Evolutionary conservation across 2,888 invertebrate species (phyloP), one percentile per base, ranked within the genome.

Genomic region (Disparrhopalites patrizii): DNA sequence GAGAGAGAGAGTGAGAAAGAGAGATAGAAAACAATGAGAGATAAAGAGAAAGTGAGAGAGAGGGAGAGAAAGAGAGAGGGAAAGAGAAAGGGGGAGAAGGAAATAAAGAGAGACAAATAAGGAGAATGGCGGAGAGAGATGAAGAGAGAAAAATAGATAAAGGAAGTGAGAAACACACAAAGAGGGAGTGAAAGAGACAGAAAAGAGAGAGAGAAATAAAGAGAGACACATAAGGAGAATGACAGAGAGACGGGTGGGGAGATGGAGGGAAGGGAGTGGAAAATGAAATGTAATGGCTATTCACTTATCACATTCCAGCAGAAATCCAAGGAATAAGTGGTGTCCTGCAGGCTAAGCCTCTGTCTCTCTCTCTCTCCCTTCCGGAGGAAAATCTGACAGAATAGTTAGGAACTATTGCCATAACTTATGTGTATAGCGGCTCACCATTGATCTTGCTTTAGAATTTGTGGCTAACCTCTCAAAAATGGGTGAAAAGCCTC

Each of bases 231-330:
- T 66, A n/a, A n/a, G n/a, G n/a, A n/a, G n/a, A n/a, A n/a, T n/a
- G n/a, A n/a, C n/a, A n/a, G n/a, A n/a, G n/a, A n/a, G n/a, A n/a
- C n/a, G n/a, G n/a, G n/a, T n/a, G n/a, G n/a, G n/a, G n/a, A n/a
- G n/a, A n/a, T n/a, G n/a, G n/a, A n/a, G n/a, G n/a, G n/a, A n/a
- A n/a, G n/a, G n/a, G n/a, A n/a, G n/a, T n/a, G n/a, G n/a, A n/a
- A n/a, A n/a, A 68, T 70, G 70, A 70, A 68, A 66, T 68, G 68
- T 70, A 68, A 66, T 58, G 68, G 70, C 63, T 61, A 70, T 70
- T 70, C 67, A 62, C 54, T 70, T 70, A 70, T 70, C 70, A 62
- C 70, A 68, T 66, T 65, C 55, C 66, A 58, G 55, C 70, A 70
- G 70, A 38, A 55, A 62, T 30, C 62, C 20, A 23, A 33, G 33